Base-by-base conservation (phyloP, 2,797 vertebrate species). In the Falco biarmicus region DNA sequence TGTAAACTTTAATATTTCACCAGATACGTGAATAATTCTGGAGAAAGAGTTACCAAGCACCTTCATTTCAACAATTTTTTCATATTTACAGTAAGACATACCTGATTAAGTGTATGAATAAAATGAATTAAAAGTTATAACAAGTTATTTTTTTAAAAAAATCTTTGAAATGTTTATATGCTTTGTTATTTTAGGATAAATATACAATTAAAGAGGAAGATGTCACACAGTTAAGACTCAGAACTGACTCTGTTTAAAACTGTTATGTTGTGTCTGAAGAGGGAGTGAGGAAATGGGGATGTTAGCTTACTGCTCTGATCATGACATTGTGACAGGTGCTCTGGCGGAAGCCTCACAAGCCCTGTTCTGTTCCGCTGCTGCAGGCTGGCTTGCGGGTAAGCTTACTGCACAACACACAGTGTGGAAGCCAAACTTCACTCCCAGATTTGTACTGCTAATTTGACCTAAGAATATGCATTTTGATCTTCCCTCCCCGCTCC, bases 1-100 rank as follows among this genome's bases (percentile, higher is more conserved):
- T 98, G 98, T 98, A 98, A 98, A 98, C 98, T 96, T 97, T 93
- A 97, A 95, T 97, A 96, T 96, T 95, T 97, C 94, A 94, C 97
- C 95, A 97, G 93, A 97, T 97, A 98, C 31, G 84, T 95, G 93
- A 92, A 91, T 94, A 97, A 82, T 92, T 97, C 95, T 95, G 95
- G 90, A 96, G 94, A 91, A 96, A 97, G 85, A 96, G 70, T 97
- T 97, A 97, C 93, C 90, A 97, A 98, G 98, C 98, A 98, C 98
- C 98, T 98, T 98, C 94, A 95, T 96, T 97, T 97, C 97, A 98
- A 97, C 94, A 98, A 68, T 93, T 81, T 96, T 95, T 96, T 96
- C 51, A 64, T 97, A 97, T 95, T 97, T 95, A 97, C 84, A 96
- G 57, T 95, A 61, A 96, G 83, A 95, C 80, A 92, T 95, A 91